phyloP scores from a whole-genome alignment of 2,113 vertebrate genomes.

The Rana temporaria region DNA sequence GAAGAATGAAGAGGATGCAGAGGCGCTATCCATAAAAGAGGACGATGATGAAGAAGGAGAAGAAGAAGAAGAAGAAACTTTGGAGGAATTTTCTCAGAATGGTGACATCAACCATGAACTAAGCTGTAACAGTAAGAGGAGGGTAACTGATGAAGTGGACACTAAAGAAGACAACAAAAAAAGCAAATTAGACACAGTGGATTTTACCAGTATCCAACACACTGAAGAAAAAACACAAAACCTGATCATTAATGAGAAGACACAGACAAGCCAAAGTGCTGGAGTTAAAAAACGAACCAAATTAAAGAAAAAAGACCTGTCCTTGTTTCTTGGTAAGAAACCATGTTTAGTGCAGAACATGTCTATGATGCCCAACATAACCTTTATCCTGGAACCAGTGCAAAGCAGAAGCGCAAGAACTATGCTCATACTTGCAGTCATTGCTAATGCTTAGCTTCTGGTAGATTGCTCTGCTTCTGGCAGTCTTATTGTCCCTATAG shows the following conservation, averaged over 20 bases:
- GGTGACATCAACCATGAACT: conserved; percentile 54
- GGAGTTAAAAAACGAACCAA: neutral
- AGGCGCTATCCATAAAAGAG: neutral
- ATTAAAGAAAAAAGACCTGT: neutral
- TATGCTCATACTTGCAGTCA: neutral
- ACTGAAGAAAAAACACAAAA: conserved; percentile 4
- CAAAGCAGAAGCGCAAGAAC: neutral
- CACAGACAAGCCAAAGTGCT: neutral
- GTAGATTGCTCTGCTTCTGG: neutral
- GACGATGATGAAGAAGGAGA: neutral
- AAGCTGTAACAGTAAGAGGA: conserved; percentile 68
- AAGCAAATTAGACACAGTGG: conserved; percentile 67
- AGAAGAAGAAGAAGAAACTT: conserved; percentile 60
- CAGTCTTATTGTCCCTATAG: neutral
- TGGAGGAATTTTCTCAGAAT: conserved; percentile 56
- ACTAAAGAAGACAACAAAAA: conserved; percentile 76
- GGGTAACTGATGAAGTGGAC: conserved; percentile 65
- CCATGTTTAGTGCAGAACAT: neutral
- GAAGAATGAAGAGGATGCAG: conserved; percentile 57
- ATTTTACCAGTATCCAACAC: neutral
- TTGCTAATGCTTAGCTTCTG: conserved; percentile 1
- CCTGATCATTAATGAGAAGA: neutral
- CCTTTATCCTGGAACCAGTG: neutral
- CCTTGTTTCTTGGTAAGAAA: conserved; percentile 52
- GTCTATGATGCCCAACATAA: neutral